Evolutionary conservation across 53 echinoderm and acorn worm species (phyloP), one percentile per base, ranked within the genome.

Genomic region (Holothuria scabra): DNA sequence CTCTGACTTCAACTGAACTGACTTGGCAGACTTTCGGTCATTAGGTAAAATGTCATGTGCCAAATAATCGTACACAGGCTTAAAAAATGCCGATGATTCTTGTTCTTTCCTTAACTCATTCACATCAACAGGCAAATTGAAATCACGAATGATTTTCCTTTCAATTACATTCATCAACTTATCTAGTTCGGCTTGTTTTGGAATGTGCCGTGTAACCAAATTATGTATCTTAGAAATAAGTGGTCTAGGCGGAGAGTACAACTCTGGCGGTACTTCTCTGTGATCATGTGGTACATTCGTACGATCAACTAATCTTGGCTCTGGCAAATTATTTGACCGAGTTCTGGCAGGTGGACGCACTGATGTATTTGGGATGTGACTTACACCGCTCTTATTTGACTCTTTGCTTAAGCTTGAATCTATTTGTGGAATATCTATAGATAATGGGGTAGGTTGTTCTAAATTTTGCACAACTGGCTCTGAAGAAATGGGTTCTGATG

Each of bases 41-140:
- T n/a, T 60, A 25, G 25, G 5, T 23, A 25, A 60, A 23, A 60
- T 23, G n/a, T 25, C n/a, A n/a, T n/a, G n/a, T n/a, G n/a, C n/a
- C n/a, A n/a, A n/a, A n/a, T n/a, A n/a, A n/a, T n/a, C n/a, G n/a
- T 68, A 68, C 12, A 68, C 35, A 26, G 68, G 37, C 41, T 68
- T 68, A 16, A 31, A 65, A 22, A 21, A 33, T 21, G 68, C 35
- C 8, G 25, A 28, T 19, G 33, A n/a, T 66, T 66, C 66, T 23
- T 66, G 30, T 66, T 66, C 33, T 32, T 66, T 66, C 28, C 66
- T 30, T 2, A 66, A 66, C 29, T 66, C 66, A 28, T 66, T 30
- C 19, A 66, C 60, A 60, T 60, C 60, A 28, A 19, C 66, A 66
- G 35, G 37, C 35, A 68, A 68, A 68, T 68, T 68, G 16, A 33